These are phyloP conservation scores for Oreocharis arfaki DNA, from an alignment of 2,113 vertebrate genomes.

Conservation along the genomic window DNA sequence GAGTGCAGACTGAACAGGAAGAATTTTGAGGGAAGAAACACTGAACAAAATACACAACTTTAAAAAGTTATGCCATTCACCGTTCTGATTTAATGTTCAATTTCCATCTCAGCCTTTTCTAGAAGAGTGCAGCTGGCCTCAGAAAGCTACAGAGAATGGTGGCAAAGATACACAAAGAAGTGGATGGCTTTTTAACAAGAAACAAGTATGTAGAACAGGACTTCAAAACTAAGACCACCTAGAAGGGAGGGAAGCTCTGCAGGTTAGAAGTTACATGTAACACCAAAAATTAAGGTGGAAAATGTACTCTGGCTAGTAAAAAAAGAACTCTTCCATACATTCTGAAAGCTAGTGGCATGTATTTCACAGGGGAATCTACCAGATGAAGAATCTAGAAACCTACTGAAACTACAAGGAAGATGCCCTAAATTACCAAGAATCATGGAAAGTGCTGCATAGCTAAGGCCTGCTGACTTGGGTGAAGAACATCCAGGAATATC, in stretches of 20 bases:
- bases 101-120: background rate
- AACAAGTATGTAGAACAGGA: background rate
- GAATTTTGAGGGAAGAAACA: background rate
- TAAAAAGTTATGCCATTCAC: background rate
- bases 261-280: background rate
- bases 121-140: background rate
- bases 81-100: background rate
- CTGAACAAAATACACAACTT: background rate
- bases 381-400: conserved; percentile 64
- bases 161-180: background rate
- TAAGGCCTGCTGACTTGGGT: conserved; percentile 78
- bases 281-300: background rate
- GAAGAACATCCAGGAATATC: conserved; percentile 72
- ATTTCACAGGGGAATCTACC: conserved; percentile 70
- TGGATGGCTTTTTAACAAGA: background rate
- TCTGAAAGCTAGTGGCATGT: conserved; percentile 75
- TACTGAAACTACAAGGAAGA: conserved; percentile 86
- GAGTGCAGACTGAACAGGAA: background rate
- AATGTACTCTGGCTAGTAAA: background rate
- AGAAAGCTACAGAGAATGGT: background rate
- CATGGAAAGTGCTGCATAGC: conserved; percentile 72
- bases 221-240: background rate
- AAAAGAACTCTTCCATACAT: conserved; percentile 71
- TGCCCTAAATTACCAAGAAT: conserved; percentile 78
- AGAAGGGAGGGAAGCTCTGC: background rate